Evolutionary conservation across 92 coral and sea anemone species (phyloP).

Genomic region (Virgularia gustaviana): DNA sequence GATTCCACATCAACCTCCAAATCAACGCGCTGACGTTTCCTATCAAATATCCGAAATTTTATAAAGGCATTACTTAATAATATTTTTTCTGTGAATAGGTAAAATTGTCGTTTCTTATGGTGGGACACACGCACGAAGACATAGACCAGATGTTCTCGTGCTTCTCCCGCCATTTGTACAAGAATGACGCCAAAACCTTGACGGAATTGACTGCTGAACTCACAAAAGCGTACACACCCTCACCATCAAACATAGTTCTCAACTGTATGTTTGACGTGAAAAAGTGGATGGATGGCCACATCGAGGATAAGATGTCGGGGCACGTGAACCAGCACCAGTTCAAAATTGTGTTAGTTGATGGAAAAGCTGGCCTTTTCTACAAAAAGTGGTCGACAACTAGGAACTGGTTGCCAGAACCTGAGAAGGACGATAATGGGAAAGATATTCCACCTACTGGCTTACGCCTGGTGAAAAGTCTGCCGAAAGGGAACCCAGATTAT

Average conservation of each 20-base stretch:
- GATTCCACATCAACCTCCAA: too few species aligned
- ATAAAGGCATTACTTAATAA: too few species aligned
- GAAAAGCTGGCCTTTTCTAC: not conserved
- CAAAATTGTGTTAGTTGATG: slow-evolving; percentile 1
- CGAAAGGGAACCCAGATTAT: too few species aligned
- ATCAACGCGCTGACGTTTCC: too few species aligned
- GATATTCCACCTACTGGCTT: too few species aligned
- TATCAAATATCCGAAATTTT: too few species aligned
- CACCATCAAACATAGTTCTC: not conserved
- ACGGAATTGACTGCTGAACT: slow-evolving; percentile 13
- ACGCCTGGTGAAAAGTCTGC: too few species aligned
- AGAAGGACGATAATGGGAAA: too few species aligned
- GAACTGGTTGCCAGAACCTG: slow-evolving; percentile 17
- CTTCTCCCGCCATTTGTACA: slow-evolving; percentile 7
- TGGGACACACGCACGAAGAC: too few species aligned
- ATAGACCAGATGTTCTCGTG: slow-evolving; percentile 44
- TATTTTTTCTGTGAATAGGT: too few species aligned
- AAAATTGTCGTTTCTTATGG: too few species aligned
- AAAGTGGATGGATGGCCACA: not conserved
- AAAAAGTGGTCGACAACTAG: slow-evolving; percentile 7
- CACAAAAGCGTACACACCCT: slow-evolving; percentile 5
- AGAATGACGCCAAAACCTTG: slow-evolving; percentile 9
- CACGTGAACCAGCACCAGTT: slow-evolving; percentile 31
- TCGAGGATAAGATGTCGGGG: not conserved
- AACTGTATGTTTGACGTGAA: slow-evolving; percentile 20